Percentiles rank a stretch among this genome's conserved stretches.
phyloP scores from a whole-genome alignment of 2,113 vertebrate genomes.

The Campylomormyrus numenius region DNA sequence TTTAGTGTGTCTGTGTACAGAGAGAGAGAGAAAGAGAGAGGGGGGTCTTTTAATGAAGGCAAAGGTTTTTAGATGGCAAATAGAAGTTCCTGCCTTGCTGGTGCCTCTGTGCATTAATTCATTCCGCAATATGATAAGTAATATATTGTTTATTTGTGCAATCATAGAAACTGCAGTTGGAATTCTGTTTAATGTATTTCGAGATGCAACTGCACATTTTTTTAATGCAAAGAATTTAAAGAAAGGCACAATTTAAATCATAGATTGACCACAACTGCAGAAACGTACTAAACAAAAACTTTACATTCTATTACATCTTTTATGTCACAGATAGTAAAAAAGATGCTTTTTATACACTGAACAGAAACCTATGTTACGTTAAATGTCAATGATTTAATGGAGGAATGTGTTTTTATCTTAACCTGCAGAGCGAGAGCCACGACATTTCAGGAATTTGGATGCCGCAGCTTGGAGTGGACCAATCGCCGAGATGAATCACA shows the following conservation, averaged over 20 bases:
- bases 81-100: slow-evolving; percentile 40
- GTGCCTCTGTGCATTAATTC: slow-evolving; percentile 46
- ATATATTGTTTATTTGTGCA: slow-evolving; percentile 9
- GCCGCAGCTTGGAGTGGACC: slow-evolving; percentile 41
- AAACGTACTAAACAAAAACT: neutral
- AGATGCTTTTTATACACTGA: neutral
- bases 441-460: slow-evolving; percentile 56
- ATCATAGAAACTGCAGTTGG: neutral
- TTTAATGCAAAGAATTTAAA: neutral
- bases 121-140: slow-evolving; percentile 25
- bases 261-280: neutral
- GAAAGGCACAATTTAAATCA: neutral
- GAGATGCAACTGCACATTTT: neutral
- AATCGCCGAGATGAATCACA: slow-evolving; percentile 27
- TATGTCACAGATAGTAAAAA: neutral
- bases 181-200: neutral
- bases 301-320: neutral
- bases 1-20: no score
- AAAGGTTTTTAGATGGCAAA: slow-evolving; percentile 54
- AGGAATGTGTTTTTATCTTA: slow-evolving; percentile 65
- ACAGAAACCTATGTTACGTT: slow-evolving; percentile 50
- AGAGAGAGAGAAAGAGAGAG: neutral
- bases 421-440: slow-evolving; percentile 46
- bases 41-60: slow-evolving; percentile 32
- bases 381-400: slow-evolving; percentile 63